These are phyloP conservation scores for Cerceris rybyensis DNA, from an alignment of 2,888 invertebrate species.

Conservation along the genomic window DNA sequence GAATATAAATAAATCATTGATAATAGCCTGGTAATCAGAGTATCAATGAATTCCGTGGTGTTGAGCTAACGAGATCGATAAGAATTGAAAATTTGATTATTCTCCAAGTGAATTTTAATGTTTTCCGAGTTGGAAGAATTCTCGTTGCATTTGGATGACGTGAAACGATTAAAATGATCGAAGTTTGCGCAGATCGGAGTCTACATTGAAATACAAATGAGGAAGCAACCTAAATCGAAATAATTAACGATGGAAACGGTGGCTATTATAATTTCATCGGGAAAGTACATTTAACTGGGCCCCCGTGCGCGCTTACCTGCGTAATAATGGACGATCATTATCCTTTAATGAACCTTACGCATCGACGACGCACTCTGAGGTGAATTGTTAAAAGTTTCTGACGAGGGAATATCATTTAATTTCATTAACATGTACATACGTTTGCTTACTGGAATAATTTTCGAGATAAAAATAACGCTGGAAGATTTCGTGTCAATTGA, in stretches of 20 bases:
- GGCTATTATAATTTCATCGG: slow-evolving; percentile 35
- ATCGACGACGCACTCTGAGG: slow-evolving; percentile 3
- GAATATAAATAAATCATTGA: too few relatives aligned
- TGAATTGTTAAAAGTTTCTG: slow-evolving; percentile 11
- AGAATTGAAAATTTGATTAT: too few relatives aligned
- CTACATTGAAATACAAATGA: slow-evolving; percentile 2
- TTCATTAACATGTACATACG: too few relatives aligned
- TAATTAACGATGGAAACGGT: slow-evolving; percentile 34
- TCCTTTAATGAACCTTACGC: slow-evolving; percentile 37
- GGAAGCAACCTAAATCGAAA: slow-evolving; percentile 24
- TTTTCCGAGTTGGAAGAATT: too few relatives aligned
- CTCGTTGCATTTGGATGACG: slow-evolving; percentile 20
- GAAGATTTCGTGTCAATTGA: too few relatives aligned
- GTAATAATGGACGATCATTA: slow-evolving; percentile 37
- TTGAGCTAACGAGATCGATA: too few relatives aligned
- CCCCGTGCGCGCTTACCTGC: neutral
- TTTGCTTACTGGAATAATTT: too few relatives aligned
- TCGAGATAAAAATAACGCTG: too few relatives aligned
- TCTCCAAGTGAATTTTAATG: too few relatives aligned
- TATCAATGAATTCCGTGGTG: too few relatives aligned
- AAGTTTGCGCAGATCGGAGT: slow-evolving; percentile 2
- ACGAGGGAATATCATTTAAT: neutral
- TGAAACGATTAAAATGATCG: slow-evolving; percentile 46
- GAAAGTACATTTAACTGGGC: slow-evolving; percentile 18
- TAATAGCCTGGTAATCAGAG: too few relatives aligned